Percentiles rank a stretch among this genome's conserved stretches.
Evolutionary conservation across 2,797 vertebrate genomes (phyloP).

Genomic region (Thaleichthys pacificus): DNA sequence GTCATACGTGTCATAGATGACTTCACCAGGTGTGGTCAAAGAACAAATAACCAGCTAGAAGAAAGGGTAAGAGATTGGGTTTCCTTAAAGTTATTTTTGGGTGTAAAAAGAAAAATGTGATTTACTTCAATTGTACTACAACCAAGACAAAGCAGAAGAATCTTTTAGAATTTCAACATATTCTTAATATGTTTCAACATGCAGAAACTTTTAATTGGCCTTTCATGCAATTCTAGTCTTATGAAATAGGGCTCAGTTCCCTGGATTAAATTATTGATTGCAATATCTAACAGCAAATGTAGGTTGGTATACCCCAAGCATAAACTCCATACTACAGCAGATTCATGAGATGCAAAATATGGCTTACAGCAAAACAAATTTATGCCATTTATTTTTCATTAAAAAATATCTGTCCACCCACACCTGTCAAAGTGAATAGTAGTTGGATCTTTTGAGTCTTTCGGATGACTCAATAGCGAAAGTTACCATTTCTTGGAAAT

Average conservation of each 20-base stretch:
- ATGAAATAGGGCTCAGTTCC: not conserved
- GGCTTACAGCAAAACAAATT: not conserved
- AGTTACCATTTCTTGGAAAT: slow-evolving; percentile 40
- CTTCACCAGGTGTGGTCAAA: slow-evolving; percentile 4
- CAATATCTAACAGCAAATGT: no score
- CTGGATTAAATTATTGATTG: not conserved
- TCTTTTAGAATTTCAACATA: no score
- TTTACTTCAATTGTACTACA: no score
- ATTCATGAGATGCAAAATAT: not conserved
- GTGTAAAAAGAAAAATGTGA: not conserved
- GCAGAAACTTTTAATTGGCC: no score
- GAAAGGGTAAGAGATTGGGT: slow-evolving; percentile 10
- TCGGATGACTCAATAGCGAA: slow-evolving; percentile 43
- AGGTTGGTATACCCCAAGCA: no score
- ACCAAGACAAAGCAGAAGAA: no score
- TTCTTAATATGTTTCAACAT: no score
- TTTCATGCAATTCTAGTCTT: not conserved
- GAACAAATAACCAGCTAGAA: slow-evolving; percentile 10
- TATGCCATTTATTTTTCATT: not conserved
- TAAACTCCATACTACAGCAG: not conserved
- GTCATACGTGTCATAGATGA: not conserved
- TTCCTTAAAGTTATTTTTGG: slow-evolving; percentile 26
- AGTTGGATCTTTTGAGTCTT: slow-evolving; percentile 27
- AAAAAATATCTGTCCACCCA: no score
- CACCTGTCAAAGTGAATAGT: slow-evolving; percentile 1